Percentiles rank a stretch among this genome's conserved stretches.
Evolutionary conservation across 2,797 vertebrate genomes (phyloP).

Genomic region (Bradypodion pumilum): DNA sequence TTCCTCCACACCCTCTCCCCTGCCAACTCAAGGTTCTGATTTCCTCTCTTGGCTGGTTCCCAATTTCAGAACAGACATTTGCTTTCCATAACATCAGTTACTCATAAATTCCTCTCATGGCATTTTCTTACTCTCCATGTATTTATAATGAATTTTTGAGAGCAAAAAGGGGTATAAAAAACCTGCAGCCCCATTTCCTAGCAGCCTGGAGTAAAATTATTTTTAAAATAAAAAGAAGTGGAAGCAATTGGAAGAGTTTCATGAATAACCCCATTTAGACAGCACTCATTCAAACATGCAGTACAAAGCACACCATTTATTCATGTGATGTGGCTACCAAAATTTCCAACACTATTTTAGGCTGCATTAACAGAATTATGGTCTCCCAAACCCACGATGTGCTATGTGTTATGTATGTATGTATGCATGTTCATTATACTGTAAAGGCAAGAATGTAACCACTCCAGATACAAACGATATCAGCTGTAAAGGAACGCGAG

Average conservation of each 20-base stretch:
- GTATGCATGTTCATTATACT: no score
- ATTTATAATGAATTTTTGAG: constrained; percentile 17
- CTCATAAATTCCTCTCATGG: not conserved
- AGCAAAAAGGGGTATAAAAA: not conserved
- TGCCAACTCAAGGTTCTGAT: rapidly evolving
- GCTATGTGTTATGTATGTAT: no score
- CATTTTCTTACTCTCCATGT: constrained; percentile 21
- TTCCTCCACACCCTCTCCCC: not conserved
- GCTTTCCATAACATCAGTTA: constrained; percentile 9
- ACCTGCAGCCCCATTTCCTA: not conserved
- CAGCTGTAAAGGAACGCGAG: no score
- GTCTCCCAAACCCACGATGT: no score
- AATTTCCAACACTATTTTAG: no score
- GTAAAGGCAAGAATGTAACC: no score
- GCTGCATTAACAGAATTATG: no score
- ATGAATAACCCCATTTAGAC: constrained; percentile 26
- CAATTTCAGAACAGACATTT: constrained; percentile 4
- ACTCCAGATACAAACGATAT: no score
- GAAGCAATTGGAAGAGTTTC: not conserved
- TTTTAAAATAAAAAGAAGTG: not conserved
- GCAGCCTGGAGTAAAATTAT: constrained; percentile 20
- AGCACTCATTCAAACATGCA: constrained; percentile 30
- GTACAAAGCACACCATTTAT: constrained; percentile 16
- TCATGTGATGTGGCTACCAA: no score
- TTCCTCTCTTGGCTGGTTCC: not conserved